Evolutionary conservation across 2,888 invertebrate species (phyloP), one percentile per base, ranked within the genome.

Genomic region (Lithodes maja): DNA sequence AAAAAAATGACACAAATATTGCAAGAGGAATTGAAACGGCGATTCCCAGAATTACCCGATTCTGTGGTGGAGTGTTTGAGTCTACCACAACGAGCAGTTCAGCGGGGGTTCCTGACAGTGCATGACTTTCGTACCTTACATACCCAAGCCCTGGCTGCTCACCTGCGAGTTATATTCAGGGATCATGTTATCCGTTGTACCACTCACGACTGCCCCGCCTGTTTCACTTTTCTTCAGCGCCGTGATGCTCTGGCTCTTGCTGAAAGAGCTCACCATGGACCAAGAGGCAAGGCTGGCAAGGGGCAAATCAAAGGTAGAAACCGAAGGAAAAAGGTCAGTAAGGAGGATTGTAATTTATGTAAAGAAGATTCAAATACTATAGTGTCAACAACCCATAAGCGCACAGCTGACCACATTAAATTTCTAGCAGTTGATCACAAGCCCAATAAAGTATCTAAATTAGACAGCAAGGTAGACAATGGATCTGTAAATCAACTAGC

Each of bases 31-130:
- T 33, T 86, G 50, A 77, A 15, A n/a, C 15, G 9, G 7, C 68
- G 55, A 2, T 77, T 86, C 17, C 86, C 86, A 75, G 68, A 68
- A 52, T 55, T 86, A 5, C 82, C 86, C 12, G 82, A 86, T 5
- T 52, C 77, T 53, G 50, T 86, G 52, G 49, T 82, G 1, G 33
- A 33, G 2, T 9, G 50, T 33, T 68, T 86, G 12, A 50, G 55
- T 75, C 33, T 86, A n/a, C 86, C 86, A 50, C 77, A 74, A 3
- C 49, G 55, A 9, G 86, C 86, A 55, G 3, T 86, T 3, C 68
- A 68, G 7, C 75, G 86, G 2, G 82, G 86, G 3, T 86, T 53
- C 77, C 81, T 86, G 9, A 77, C 9, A 33, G 17, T 68, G 1
- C 9, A 17, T 3, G 86, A 86, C 17, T 17, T 82, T 12, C 74